Evolutionary conservation across 2,113 vertebrate genomes (phyloP), one percentile per base, ranked within the genome.

Genomic region (Genyomyrus donnyi): DNA sequence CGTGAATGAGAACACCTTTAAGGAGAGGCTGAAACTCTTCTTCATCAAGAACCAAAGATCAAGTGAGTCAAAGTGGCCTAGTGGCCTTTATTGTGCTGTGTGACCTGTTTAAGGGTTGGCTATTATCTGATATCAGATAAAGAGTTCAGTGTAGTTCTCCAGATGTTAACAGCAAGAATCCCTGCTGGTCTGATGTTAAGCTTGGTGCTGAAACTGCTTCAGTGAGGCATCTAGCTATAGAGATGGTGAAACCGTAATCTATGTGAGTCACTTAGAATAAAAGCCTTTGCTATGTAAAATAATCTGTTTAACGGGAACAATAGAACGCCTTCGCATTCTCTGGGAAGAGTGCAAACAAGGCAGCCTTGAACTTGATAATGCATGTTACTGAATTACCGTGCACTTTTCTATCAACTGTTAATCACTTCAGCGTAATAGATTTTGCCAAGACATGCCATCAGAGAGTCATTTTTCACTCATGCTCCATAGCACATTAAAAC

Each of bases 41-140:
- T 99, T 99, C 96, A 99, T 99, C 96, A 99, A 99, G 94, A 99
- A 99, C 97, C 98, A 99, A 96, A 97, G 98, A 95, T 99, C 98
- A 92, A 99, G 98, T 99, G 97, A 98, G 98, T 97, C 91, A 62
- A 42, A 48, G 31, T 19, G 24, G 11, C 21, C 6, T 1, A n/a
- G 42, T 45, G 35, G 17, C 42, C 21, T 24, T 84, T 24, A 9
- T 17, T 84, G 39, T 77, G 70, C 31, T 77, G 13, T 15, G 70
- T 24, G 74, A 17, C 13, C 15, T 77, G 17, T 39, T 35, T 13
- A 42, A 35, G 74, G 17, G 5, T 42, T 4, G 31, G 74, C 31
- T 39, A 17, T 17, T 15, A 17, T 19, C 74, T 42, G 74, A 19
- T 39, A 1, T 35, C 74, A 80, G n/a, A 80, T 80, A 15, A 80